Evolutionary conservation across 2,113 vertebrate genomes (phyloP), one percentile per base, ranked within the genome.

Genomic region (Ceuthmochares aereus): DNA sequence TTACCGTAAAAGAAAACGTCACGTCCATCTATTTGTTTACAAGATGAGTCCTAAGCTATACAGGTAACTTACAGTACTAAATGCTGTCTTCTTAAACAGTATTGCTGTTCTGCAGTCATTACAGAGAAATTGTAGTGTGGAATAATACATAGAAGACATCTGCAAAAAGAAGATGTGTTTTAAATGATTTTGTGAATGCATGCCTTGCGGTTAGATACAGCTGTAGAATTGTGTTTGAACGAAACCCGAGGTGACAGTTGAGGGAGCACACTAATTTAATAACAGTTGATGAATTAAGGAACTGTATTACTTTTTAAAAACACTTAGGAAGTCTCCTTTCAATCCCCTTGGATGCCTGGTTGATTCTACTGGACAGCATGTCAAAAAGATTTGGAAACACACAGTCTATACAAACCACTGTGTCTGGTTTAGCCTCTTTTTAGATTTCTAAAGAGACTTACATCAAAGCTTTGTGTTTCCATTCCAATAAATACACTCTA

Each of bases 331-430:
- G 82, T 94, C n/a, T 96, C n/a, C 37, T 96, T 49, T 95, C 89
- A 95, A 89, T 92, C 36, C n/a, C 55, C 51, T 80, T 90, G 88
- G 85, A 96, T 95, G 11, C 52, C 78, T 89, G 40, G 62, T 70
- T 97, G 96, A 97, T 97, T 95, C 90, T 90, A 95, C 82, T 84
- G 63, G 97, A 97, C 97, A 97, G 92, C 49, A 68, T 89, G 96
- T 97, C 97, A 97, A 96, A 97, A 97, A 91, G 84, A 97, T 97
- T 97, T 96, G 87, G 89, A 95, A 95, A 93, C 29, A 84, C 5
- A 14, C 4, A 82, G n/a, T 80, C 76, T 91, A 17, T 80, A 91
- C 69, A 95, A 95, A 94, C 58, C 42, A 82, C 29, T 2, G 1
- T 80, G 86, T 94, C 90, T 96, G 81, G 51, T 90, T 94, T 58